Conservation (phyloP, 2,113 vertebrate species). For the Cyrtonyx montezumae region DNA sequence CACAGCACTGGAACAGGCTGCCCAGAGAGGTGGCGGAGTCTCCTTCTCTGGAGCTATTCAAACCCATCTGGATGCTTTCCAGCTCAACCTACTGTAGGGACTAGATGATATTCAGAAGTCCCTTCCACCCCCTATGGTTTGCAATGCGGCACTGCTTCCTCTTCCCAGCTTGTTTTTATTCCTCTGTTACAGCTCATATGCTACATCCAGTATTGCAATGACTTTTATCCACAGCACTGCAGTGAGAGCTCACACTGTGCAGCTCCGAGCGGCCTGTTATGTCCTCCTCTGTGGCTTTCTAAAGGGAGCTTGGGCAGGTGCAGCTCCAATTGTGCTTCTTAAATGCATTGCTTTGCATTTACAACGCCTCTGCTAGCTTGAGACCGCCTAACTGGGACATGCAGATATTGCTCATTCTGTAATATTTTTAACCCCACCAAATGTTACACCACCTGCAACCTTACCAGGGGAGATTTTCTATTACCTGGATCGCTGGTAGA, state of each 20-base stretch:
- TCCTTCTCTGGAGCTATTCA: neutral
- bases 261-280: neutral
- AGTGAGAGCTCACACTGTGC: neutral
- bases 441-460: neutral
- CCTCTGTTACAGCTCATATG: neutral
- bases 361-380: conserved; percentile 9
- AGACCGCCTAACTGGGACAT: neutral
- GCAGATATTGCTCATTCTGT: conserved; percentile 5
- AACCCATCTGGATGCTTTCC: neutral
- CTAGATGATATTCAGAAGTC: neutral
- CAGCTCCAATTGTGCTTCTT: neutral
- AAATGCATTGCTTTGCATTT: conserved; percentile 2
- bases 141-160: neutral
- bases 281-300: neutral
- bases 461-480: conserved; percentile 18
- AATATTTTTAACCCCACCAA: neutral
- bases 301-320: neutral
- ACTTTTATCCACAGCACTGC: neutral
- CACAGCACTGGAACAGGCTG: neutral
- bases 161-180: neutral
- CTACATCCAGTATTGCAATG: neutral
- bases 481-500: neutral
- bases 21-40: neutral
- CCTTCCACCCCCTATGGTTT: neutral
- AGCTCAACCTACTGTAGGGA: neutral